Conservation (phyloP, 2,797 vertebrate species). For the Liparis tanakae region DNA sequence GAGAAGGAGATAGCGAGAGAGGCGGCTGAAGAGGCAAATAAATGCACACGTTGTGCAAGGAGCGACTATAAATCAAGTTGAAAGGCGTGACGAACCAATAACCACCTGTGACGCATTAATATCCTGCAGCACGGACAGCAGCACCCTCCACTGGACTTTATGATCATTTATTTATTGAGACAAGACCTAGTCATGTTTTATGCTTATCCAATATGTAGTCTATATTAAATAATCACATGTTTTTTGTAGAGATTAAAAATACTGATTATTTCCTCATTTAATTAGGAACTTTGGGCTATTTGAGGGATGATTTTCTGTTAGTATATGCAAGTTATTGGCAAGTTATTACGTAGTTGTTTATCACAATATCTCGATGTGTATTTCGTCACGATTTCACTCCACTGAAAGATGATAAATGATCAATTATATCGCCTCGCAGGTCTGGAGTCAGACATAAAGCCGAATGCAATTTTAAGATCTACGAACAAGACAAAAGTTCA, state of each 20-base stretch:
- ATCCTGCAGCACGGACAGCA: slow-evolving; percentile 31
- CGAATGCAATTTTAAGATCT: slow-evolving; percentile 10
- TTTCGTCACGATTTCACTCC: not conserved
- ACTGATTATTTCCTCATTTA: not conserved
- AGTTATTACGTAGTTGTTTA: too few species aligned
- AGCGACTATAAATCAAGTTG: not conserved
- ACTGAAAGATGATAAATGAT: not conserved
- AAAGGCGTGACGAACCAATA: slow-evolving; percentile 13
- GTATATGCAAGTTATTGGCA: not conserved
- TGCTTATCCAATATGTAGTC: not conserved
- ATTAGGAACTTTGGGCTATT: too few species aligned
- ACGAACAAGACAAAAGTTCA: not conserved
- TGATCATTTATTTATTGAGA: too few species aligned
- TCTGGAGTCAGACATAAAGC: too few species aligned
- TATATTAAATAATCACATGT: not conserved
- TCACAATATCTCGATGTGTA: not conserved
- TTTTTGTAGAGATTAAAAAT: not conserved
- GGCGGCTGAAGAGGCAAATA: not conserved
- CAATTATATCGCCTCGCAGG: not conserved
- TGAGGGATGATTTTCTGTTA: not conserved
- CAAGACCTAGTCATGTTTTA: too few species aligned
- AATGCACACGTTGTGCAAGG: not conserved
- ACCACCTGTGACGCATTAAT: slow-evolving; percentile 49
- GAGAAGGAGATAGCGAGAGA: not conserved
- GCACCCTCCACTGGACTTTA: slow-evolving; percentile 78